Conservation (phyloP, 92 coral and sea anemone genomes). For the Bergia sp. region DNA sequence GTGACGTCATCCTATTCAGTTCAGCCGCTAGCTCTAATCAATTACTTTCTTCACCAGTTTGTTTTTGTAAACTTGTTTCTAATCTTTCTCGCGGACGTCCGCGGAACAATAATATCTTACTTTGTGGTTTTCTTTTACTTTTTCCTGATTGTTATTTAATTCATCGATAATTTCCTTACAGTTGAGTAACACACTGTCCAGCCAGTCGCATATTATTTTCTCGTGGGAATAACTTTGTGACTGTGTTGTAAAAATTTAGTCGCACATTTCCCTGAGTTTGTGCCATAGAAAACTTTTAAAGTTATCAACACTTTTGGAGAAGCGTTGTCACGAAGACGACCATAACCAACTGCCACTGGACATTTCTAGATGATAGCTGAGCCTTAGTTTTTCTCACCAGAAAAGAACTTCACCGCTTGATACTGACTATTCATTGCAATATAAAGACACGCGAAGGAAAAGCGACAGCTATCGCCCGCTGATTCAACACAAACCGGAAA, state of each 20-base stretch:
- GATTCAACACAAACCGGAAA: slow-evolving; percentile 32
- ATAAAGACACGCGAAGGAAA: slow-evolving; percentile 8
- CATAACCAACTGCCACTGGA: not conserved
- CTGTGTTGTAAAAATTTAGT: not conserved
- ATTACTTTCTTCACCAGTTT: slow-evolving; percentile 36
- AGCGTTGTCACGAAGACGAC: not conserved
- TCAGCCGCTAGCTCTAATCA: slow-evolving; percentile 46
- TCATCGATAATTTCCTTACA: not conserved
- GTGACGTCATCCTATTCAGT: slow-evolving; percentile 44
- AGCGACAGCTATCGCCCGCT: slow-evolving; percentile 35
- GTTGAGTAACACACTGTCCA: not conserved
- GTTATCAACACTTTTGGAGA: not conserved
- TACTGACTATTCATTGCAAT: slow-evolving; percentile 5
- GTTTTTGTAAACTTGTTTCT: slow-evolving; percentile 41
- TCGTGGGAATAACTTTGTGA: not conserved
- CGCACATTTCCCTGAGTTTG: not conserved
- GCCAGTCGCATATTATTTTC: not conserved
- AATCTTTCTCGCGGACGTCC: slow-evolving; percentile 9
- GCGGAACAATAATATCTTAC: not conserved
- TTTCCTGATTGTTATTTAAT: not conserved
- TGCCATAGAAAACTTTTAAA: not conserved
- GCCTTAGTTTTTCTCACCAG: not conserved
- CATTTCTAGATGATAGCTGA: not conserved
- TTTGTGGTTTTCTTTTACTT: not conserved
- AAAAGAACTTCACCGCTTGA: not conserved